Base-by-base conservation (phyloP, 2,113 vertebrate genomes). In the Oncorhynchus gorbuscha region DNA sequence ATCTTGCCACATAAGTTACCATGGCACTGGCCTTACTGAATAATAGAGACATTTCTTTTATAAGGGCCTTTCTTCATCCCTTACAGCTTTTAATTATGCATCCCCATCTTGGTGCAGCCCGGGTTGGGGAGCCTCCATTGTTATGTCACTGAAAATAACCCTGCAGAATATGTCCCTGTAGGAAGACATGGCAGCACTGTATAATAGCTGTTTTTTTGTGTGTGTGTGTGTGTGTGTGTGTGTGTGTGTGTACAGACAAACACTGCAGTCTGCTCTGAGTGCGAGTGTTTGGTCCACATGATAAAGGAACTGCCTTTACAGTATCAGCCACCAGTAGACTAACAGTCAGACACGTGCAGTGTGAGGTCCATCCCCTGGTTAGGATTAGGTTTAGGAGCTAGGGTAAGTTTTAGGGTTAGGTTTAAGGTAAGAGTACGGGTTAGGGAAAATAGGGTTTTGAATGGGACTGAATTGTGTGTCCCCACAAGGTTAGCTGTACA, bases 131-230 rank as follows among this genome's bases (percentile, higher is more conserved):
- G 81, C 77, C 66, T 22, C 66, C 64, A 71, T 83, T 83, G 79
- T 78, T 64, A 72, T 76, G 65, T 79, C 16, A 51, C 78, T 79
- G 67, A 76, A 79, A 86, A 87, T 82, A 85, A 83, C 80, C 76
- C 65, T 26, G 78, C 74, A 84, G 86, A 66, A 72, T 20, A 70
- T 73, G 70, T 58, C 49, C 70, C 70, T 71, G 70, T 26, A 20
- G 49, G 48, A 22, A 59, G 62, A 26, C 5, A 59, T n/a, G 59
- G 69, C 35, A 16, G 69, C 69, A 5, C 0, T 81, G 39, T 74
- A 71, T 69, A 71, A 78, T 35, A 75, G 76, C 65, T 20, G 26
- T 32, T 74, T 70, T 67, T 48, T 20, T 35, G 32, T 35, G 32
- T 35, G 6, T 35, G 32, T 35, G 32, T 35, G 32, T 35, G 32